Evolutionary conservation across 2,797 vertebrate species (phyloP), one percentile per base, ranked within the genome.

Genomic region (Heterohyrax brucei): DNA sequence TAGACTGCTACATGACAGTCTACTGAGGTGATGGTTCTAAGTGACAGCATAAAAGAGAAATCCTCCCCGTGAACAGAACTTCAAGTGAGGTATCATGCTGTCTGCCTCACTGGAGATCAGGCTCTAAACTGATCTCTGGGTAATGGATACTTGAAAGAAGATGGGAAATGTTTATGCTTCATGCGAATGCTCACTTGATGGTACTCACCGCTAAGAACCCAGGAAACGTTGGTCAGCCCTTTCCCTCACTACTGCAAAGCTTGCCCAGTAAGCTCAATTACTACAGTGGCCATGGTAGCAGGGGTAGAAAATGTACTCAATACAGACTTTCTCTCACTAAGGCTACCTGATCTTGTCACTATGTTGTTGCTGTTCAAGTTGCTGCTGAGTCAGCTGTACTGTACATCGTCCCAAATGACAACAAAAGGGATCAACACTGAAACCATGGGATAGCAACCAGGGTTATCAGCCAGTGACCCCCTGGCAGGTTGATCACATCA

Each of bases 1-100:
- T 9, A 75, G 83, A 94, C 2, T 83, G 66, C 66, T 86, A 5
- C 16, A 56, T 80, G 76, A 46, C 70, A 83, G 68, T 26, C n/a
- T 79, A 86, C 76, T 50, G 88, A 88, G 92, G 14, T 48, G n/a
- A 87, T 79, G 59, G 59, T 46, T 94, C 66, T 96, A 9, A 96
- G 89, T 88, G 75, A 64, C 62, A 53, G 19, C 68, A 59, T 12
- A 92, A 62, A 81, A 82, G 44, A 91, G 61, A 94, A 87, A 95
- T 61, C 59, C 59, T 82, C 33, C 18, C 16, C 81, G 46, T 80
- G 66, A 93, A 91, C 21, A 91, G 75, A 93, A 84, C 68, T 89
- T 81, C 62, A 93, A 89, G 59, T 48, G 87, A 89, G 77, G n/a
- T 89, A 72, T 56, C 70, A 87, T 5, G 89, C 62, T 68, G 56